Percentiles rank a stretch among this genome's conserved stretches.
phyloP scores from a whole-genome alignment of 2,888 invertebrate genomes.

The Perizoma flavofasciatum region DNA sequence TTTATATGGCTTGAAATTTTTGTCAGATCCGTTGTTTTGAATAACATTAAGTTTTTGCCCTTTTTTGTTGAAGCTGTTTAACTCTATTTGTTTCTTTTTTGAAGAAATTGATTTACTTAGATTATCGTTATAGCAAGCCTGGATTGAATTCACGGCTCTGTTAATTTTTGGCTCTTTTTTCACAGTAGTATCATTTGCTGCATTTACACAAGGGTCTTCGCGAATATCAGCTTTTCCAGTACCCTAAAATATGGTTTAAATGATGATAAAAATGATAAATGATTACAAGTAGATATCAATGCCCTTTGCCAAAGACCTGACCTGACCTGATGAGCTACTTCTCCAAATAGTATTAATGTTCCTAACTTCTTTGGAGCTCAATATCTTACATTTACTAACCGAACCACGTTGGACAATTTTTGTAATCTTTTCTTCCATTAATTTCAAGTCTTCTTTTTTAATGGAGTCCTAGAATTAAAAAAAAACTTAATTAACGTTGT shows the following conservation, averaged over 20 bases:
- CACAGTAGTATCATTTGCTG: slow-evolving; percentile 3
- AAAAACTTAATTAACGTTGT: not conserved
- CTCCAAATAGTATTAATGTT: too few relatives aligned
- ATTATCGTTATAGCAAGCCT: slow-evolving; percentile 14
- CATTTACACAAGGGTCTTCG: not conserved
- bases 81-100: slow-evolving; percentile 23
- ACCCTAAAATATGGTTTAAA: slow-evolving; percentile 9
- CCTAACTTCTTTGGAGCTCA: not conserved
- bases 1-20: slow-evolving; percentile 41
- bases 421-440: slow-evolving; percentile 64
- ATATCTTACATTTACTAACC: slow-evolving; percentile 49
- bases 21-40: slow-evolving; percentile 34
- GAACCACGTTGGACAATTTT: slow-evolving; percentile 55
- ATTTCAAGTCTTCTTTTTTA: slow-evolving; percentile 62
- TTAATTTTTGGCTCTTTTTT: slow-evolving; percentile 27
- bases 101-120: slow-evolving; percentile 9
- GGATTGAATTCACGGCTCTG: slow-evolving; percentile 12
- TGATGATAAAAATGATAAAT: slow-evolving; percentile 1
- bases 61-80: slow-evolving; percentile 26
- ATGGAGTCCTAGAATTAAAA: slow-evolving; percentile 47
- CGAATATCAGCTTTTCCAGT: slow-evolving; percentile 12
- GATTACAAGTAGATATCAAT: too few relatives aligned
- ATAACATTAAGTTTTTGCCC: slow-evolving; percentile 19
- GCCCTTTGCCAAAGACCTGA: too few relatives aligned
- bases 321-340: too few relatives aligned